Evolutionary conservation across 2,888 invertebrate genomes (phyloP).

Genomic region (Monochamus alternatus): DNA sequence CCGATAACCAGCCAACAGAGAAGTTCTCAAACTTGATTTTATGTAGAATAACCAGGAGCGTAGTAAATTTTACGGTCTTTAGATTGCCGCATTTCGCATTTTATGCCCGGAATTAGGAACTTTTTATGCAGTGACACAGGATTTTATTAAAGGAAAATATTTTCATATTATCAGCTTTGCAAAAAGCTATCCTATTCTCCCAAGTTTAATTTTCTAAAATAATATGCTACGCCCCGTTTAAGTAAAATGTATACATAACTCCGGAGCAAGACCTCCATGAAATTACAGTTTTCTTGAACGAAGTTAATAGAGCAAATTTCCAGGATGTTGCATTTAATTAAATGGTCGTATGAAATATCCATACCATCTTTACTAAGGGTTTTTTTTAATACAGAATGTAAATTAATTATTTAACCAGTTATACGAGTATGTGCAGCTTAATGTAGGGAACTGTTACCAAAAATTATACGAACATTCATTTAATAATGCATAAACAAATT

Average conservation of each 20-base stretch:
- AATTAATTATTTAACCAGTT: no score
- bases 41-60: neutral
- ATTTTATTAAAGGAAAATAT: neutral
- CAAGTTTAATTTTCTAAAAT: neutral
- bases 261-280: no score
- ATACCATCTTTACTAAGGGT: no score
- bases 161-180: neutral
- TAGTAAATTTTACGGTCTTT: constrained; percentile 8
- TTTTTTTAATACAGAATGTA: no score
- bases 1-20: neutral
- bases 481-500: no score
- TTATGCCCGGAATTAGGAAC: neutral
- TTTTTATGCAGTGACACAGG: neutral
- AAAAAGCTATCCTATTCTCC: neutral
- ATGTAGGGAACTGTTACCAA: no score
- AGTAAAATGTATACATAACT: neutral
- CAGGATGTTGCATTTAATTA: no score
- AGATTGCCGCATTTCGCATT: neutral
- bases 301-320: no score
- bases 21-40: constrained; percentile 3
- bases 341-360: no score
- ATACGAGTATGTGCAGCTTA: no score
- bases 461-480: no score
- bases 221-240: neutral
- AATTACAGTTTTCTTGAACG: no score